Conservation (phyloP, 2,113 vertebrate genomes). For the Aptenodytes forsteri region DNA sequence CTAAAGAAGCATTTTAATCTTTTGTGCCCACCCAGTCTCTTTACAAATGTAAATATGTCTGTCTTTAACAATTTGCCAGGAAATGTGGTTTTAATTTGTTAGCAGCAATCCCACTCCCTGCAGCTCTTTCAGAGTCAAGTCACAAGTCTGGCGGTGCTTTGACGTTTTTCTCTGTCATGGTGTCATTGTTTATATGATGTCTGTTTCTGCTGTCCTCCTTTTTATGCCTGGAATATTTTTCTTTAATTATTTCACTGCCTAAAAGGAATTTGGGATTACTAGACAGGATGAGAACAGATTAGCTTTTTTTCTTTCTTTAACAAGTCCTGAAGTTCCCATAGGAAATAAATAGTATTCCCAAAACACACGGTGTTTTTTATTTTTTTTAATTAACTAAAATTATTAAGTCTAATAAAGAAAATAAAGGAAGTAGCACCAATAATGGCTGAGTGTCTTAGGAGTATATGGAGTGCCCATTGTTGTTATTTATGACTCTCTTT, state of each 20-base stretch:
- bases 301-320: conserved; percentile 62
- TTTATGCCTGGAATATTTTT: conserved; percentile 68
- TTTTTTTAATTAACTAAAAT: conserved; percentile 63
- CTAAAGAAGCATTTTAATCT: conserved; percentile 72
- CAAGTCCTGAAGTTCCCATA: conserved; percentile 74
- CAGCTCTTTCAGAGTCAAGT: conserved; percentile 40
- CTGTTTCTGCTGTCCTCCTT: conserved; percentile 66
- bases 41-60: conserved; percentile 80
- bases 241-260: conserved; percentile 69
- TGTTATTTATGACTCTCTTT: conserved; percentile 79
- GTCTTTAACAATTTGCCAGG: conserved; percentile 74
- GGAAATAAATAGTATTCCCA: conserved; percentile 68
- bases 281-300: conserved; percentile 68
- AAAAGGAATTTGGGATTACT: conserved; percentile 69
- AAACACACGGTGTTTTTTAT: conserved; percentile 36
- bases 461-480: conserved; percentile 65
- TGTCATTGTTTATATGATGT: conserved; percentile 63
- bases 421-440: conserved; percentile 64
- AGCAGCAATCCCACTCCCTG: conserved; percentile 52
- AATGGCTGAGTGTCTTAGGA: conserved; percentile 33
- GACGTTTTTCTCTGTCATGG: conserved; percentile 58
- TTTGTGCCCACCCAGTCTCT: conserved; percentile 77
- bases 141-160: conserved; percentile 58
- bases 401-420: conserved; percentile 61
- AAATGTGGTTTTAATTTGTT: conserved; percentile 82